These are phyloP conservation scores for Diplazon laetatorius DNA, from an alignment of 2,888 invertebrate species.

Conservation along the genomic window DNA sequence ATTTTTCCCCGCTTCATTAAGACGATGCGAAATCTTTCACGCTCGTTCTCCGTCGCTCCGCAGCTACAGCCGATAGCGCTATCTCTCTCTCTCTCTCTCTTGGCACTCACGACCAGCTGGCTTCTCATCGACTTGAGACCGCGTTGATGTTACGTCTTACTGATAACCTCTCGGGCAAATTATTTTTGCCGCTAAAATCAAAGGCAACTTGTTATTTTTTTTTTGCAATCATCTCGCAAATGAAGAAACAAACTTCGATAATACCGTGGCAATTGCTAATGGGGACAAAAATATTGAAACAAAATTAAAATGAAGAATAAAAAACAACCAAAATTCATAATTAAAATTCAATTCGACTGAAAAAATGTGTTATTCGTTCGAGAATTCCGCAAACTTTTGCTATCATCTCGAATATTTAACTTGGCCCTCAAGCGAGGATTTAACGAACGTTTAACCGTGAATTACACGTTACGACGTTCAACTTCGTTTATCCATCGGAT, in stretches of 20 bases:
- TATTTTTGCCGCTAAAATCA: constrained; percentile 27
- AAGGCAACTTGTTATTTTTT: constrained; percentile 1
- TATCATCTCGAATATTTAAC: constrained; percentile 5
- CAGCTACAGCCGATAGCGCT: too few relatives aligned
- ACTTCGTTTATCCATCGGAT: background rate
- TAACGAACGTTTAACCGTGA: constrained; percentile 51
- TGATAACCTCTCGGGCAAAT: constrained; percentile 23
- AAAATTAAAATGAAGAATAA: too few relatives aligned
- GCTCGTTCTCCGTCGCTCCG: too few relatives aligned
- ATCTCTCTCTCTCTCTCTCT: too few relatives aligned
- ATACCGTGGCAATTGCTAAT: background rate
- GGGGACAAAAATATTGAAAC: too few relatives aligned
- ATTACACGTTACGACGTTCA: constrained; percentile 46
- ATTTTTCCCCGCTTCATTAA: constrained; percentile 63
- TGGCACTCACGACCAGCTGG: too few relatives aligned
- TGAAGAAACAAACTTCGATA: constrained; percentile 22
- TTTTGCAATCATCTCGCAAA: constrained; percentile 6
- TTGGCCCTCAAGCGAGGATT: constrained; percentile 16
- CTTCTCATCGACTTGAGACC: too few relatives aligned
- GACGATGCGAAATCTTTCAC: too few relatives aligned
- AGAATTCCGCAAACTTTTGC: background rate
- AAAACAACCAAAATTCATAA: background rate
- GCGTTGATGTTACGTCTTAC: constrained; percentile 21
- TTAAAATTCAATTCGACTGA: constrained; percentile 3
- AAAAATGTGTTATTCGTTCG: background rate